A percentile compares a stretch with the other conserved stretches of the same genome.
Conservation (phyloP, 2,797 vertebrate genomes). For the Hypotaenidia okinawae region DNA sequence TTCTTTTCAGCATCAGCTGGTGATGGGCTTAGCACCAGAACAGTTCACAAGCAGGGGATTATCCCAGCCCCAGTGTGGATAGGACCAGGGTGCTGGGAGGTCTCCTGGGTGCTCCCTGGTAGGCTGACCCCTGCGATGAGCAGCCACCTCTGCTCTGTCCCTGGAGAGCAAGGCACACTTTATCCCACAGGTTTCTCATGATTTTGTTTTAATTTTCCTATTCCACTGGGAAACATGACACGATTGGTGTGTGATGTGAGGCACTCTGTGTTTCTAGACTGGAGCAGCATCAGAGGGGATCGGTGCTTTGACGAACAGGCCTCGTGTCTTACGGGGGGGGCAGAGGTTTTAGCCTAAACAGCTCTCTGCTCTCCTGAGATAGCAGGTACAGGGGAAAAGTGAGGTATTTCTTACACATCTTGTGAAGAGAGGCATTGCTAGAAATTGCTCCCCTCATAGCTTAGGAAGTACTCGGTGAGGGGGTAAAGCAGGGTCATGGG, state of each 20-base stretch:
- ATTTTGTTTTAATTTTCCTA: neutral
- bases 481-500: accelerated
- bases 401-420: accelerated
- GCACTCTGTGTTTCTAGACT: neutral
- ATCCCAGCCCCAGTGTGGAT: neutral
- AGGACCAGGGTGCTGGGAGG: neutral
- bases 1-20: neutral
- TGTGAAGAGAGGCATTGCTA: neutral
- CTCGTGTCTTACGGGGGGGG: neutral
- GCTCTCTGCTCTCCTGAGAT: neutral
- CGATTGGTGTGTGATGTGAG: neutral
- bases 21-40: neutral
- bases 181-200: neutral
- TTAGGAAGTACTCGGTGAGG: neutral
- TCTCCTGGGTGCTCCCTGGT: neutral
- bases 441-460: accelerated
- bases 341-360: neutral
- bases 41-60: neutral
- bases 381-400: neutral
- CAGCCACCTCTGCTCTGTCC: neutral
- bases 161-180: accelerated
- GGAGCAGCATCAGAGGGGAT: neutral
- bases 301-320: neutral
- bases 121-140: neutral
- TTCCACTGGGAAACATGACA: accelerated